Evolutionary conservation across 2,797 vertebrate species (phyloP).

Genomic region (Hemitrygon akajei): DNA sequence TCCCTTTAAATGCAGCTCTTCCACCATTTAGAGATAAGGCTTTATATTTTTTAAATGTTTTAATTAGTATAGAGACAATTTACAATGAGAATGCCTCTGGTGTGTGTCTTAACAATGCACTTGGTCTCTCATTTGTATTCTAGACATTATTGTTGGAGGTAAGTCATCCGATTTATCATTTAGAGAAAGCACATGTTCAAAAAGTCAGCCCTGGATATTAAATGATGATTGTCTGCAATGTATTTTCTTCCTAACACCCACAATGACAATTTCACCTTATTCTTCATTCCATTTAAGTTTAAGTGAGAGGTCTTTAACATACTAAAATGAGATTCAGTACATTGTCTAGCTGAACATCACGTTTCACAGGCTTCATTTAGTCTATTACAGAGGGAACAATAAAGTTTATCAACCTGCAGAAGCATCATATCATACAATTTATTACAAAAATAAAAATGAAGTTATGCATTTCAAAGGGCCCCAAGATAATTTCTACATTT

Average conservation of each 20-base stretch:
- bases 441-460: constrained; percentile 38
- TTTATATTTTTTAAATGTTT: constrained; percentile 31
- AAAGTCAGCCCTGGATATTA: constrained; percentile 65
- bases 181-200: constrained; percentile 62
- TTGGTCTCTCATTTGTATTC: constrained; percentile 68
- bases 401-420: constrained; percentile 45
- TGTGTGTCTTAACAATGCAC: constrained; percentile 53
- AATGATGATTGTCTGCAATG: constrained; percentile 63
- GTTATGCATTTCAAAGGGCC: constrained; percentile 35
- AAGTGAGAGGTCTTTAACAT: constrained; percentile 65
- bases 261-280: constrained; percentile 66
- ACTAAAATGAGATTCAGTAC: constrained; percentile 64
- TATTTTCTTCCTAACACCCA: constrained; percentile 63
- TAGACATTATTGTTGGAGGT: constrained; percentile 61
- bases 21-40: constrained; percentile 14
- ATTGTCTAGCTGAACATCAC: constrained; percentile 54
- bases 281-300: constrained; percentile 63
- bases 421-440: constrained; percentile 38
- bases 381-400: constrained; percentile 51
- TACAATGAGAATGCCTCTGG: constrained; percentile 30
- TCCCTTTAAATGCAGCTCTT: constrained; percentile 25
- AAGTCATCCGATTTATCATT: constrained; percentile 69
- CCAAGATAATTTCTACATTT: constrained; percentile 37
- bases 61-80: constrained; percentile 37
- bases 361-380: constrained; percentile 47